phyloP scores from a whole-genome alignment of 2,888 invertebrate species.

The Diplolepis rosae region DNA sequence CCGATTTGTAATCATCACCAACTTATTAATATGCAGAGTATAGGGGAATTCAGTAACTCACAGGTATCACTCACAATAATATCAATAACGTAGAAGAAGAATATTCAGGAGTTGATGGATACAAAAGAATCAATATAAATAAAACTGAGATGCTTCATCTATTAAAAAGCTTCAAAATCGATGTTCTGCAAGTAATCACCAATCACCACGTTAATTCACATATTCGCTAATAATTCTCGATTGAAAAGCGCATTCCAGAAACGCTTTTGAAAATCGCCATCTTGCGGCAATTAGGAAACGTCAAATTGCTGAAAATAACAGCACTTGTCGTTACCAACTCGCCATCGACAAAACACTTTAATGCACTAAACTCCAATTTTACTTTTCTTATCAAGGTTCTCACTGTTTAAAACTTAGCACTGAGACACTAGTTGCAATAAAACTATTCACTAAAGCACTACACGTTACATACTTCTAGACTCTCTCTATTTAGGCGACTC shows the following conservation, averaged over 20 bases:
- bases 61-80: neutral
- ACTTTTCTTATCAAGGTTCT: neutral
- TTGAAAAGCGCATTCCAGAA: neutral
- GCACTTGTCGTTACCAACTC: neutral
- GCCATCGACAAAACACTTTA: neutral
- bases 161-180: neutral
- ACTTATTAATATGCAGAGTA: conserved; percentile 32
- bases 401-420: neutral
- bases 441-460: conserved; percentile 3
- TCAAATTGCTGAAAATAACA: neutral
- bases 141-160: neutral
- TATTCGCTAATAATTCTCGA: neutral
- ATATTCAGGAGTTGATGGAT: neutral
- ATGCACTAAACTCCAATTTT: neutral
- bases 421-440: neutral
- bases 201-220: neutral
- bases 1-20: conserved; percentile 42
- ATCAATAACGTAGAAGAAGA: neutral
- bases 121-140: neutral
- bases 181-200: neutral
- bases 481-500: neutral
- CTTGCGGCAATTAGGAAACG: conserved; percentile 1
- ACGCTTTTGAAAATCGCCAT: neutral
- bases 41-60: neutral
- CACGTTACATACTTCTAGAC: too few relatives aligned